phyloP scores from a whole-genome alignment of 2,797 vertebrate genomes.

The Acanthurus lineatus region DNA sequence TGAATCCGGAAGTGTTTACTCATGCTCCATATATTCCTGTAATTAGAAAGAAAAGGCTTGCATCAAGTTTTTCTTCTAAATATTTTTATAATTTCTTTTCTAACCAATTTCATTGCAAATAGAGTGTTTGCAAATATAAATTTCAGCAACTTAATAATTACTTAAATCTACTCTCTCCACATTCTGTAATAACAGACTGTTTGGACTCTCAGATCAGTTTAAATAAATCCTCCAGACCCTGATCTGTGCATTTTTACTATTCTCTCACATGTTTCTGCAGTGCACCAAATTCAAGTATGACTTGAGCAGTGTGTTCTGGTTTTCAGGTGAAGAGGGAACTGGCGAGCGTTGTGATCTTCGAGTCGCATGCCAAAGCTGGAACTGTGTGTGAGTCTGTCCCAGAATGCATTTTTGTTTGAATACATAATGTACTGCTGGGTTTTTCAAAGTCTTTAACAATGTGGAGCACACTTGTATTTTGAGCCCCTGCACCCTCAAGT shows the following conservation, averaged over 20 bases:
- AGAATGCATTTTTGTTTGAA: not conserved
- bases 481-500: not conserved
- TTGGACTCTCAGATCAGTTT: not conserved
- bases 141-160: not conserved
- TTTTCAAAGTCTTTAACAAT: not conserved
- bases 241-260: not conserved
- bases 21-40: not conserved
- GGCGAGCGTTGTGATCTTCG: conserved; percentile 96
- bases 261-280: conserved; percentile 3
- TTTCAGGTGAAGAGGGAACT: conserved; percentile 95
- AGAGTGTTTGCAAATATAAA: not conserved
- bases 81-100: not conserved
- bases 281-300: conserved; percentile 22
- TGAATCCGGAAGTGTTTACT: not conserved
- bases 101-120: not conserved
- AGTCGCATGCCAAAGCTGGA: conserved; percentile 98
- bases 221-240: conserved; percentile 6
- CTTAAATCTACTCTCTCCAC: not conserved
- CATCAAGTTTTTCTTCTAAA: not conserved
- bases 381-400: conserved; percentile 93
- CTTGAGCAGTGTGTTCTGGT: conserved; percentile 40
- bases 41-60: not conserved
- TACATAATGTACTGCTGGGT: not conserved
- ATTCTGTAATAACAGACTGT: not conserved
- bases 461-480: too few species aligned